These are phyloP conservation scores for Parapristionchus giblindavisi DNA, from an alignment of 2,888 invertebrate species.

Conservation along the genomic window DNA sequence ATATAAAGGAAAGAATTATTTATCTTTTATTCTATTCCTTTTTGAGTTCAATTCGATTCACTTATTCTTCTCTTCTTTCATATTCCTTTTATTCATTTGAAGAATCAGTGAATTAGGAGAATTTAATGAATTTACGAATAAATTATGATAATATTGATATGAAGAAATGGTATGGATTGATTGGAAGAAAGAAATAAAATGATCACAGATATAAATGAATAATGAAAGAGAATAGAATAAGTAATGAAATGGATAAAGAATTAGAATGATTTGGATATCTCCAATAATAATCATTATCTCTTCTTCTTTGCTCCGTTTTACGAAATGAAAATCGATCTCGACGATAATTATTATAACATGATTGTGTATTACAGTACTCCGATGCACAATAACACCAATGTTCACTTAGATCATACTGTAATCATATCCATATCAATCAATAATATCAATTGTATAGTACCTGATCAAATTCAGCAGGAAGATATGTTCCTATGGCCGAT, in stretches of 20 bases:
- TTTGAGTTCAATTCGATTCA: conserved; percentile 16
- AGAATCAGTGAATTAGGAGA: too few species aligned
- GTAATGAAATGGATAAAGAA: neutral
- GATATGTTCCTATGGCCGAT: conserved; percentile 57
- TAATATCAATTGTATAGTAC: conserved; percentile 38
- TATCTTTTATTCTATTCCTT: conserved; percentile 7
- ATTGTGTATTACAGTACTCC: conserved; percentile 58
- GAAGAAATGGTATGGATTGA: conserved; percentile 12
- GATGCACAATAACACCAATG: conserved; percentile 67
- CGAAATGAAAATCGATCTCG: conserved; percentile 6
- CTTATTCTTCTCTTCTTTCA: conserved; percentile 28
- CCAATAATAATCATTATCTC: conserved; percentile 28
- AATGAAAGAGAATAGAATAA: neutral
- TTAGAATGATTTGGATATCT: conserved; percentile 17
- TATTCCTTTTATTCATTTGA: conserved; percentile 20
- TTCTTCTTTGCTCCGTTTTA: neutral
- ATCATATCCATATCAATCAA: neutral
- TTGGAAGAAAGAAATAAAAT: neutral
- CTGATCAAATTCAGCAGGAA: conserved; percentile 63
- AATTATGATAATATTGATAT: neutral
- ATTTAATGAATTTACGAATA: too few species aligned
- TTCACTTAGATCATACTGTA: conserved; percentile 61
- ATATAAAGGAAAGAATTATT: conserved; percentile 17
- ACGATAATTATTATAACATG: conserved; percentile 43
- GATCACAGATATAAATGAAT: conserved; percentile 27